phyloP scores from a whole-genome alignment of 1,140 invertebrate genomes.

The Cydia splendana region DNA sequence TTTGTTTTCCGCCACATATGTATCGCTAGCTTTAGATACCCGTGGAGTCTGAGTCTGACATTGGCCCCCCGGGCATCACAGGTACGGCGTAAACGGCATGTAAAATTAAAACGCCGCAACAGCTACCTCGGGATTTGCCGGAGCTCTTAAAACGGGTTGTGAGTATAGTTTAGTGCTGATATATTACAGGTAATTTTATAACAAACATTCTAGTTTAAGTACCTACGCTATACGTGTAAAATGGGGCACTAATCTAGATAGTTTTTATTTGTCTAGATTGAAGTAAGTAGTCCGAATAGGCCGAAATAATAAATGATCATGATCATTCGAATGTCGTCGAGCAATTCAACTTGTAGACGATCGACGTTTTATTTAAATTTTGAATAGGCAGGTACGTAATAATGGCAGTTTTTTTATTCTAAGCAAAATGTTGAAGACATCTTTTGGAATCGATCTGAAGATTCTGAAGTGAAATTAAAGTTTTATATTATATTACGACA shows the following conservation, averaged over 20 bases:
- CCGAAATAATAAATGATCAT: too few species aligned
- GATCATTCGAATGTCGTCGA: too few species aligned
- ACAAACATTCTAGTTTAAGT: neutral
- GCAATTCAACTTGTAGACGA: too few species aligned
- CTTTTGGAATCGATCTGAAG: too few species aligned
- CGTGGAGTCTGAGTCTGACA: neutral
- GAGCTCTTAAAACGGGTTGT: slow-evolving; percentile 19
- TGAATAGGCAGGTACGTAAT: too few species aligned
- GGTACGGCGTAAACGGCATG: slow-evolving; percentile 26
- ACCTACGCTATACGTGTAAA: too few species aligned
- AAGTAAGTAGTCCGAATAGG: too few species aligned
- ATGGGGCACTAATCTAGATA: too few species aligned
- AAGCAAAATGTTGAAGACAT: too few species aligned
- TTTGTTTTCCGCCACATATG: neutral
- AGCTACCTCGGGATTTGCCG: neutral
- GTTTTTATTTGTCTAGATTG: too few species aligned
- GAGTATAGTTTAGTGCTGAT: neutral
- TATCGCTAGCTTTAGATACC: neutral
- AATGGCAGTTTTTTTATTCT: too few species aligned
- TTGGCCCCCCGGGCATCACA: slow-evolving; percentile 7
- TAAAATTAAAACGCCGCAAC: slow-evolving; percentile 26
- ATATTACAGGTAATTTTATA: neutral
- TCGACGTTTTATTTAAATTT: too few species aligned
- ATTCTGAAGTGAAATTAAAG: neutral
- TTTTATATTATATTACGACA: neutral